Base-by-base conservation (phyloP, 2,888 invertebrate species). In the Drepana falcataria region DNA sequence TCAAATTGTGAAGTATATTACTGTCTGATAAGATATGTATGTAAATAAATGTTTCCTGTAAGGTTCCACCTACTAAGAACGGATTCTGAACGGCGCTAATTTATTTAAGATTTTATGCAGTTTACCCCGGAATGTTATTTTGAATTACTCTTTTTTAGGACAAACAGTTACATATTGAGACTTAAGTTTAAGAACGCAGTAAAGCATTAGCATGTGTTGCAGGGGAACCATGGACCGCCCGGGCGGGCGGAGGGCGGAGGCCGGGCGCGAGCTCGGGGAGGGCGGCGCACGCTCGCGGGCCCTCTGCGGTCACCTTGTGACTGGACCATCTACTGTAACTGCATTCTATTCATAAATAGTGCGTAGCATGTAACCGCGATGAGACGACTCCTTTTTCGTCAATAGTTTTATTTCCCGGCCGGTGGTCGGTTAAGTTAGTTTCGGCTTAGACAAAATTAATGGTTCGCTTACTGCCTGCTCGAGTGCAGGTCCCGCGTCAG, bases 201-300 rank as follows among this genome's bases (percentile, higher is more conserved):
- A n/a, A n/a, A n/a, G n/a, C n/a, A n/a, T n/a, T n/a, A n/a, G n/a
- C n/a, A n/a, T n/a, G 33, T 53, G 48, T 35, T 44, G 51, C 80
- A 85, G 87, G 89, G 89, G 88, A 83, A 84, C 79, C 85, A 86
- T 87, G 86, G 85, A 87, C 85, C 84, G 77, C 81, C 82, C 75
- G 88, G 87, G 88, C 86, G 85, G 87, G 87, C 87, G 80, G 80
- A 72, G 66, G 59, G 67, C n/a, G 67, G 65, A 66, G 68, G 63
- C 66, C 72, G 68, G 69, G 73, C 69, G 64, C 60, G 67, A 66
- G 74, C 74, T 56, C 55, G 55, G 57, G 64, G 65, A 58, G 72
- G 75, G 75, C 77, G 72, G 71, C 74, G 78, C 74, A 74, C 76
- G 81, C 78, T 79, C 76, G 65, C 77, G 75, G 69, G 72, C 62